Base-by-base conservation (phyloP, 2,888 invertebrate species). In the Chrysolina americana region DNA sequence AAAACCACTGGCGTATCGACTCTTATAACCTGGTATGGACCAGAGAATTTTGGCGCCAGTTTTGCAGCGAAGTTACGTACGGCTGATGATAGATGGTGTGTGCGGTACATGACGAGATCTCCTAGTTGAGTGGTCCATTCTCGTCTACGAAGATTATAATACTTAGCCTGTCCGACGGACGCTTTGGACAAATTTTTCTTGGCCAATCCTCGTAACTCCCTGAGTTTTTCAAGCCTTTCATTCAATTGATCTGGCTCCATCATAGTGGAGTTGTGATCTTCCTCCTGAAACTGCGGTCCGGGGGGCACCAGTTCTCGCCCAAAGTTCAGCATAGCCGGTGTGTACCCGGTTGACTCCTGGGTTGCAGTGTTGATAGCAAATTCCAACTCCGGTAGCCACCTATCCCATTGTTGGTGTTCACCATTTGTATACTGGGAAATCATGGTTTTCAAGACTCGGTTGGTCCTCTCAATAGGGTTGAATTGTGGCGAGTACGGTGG, bases 351-450 rank as follows among this genome's bases (percentile, higher is more conserved):
- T 15, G 48, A 48, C 17, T 48, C 48, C 17, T 48, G 48, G 15
- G 17, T 48, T 17, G 48, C 48, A 15, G 48, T 48, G 48, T 48
- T 48, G 48, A 48, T 48, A 48, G 48, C 48, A 17, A 48, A 48
- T 17, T 48, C 5, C 15, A 48, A 48, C 17, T 48, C 17, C 15
- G 48, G 48, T 17, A 48, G 48, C 48, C 48, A 48, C 15, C 48
- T 15, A 17, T 48, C 17, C 48, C 48, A 48, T 48, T 15, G 17
- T 48, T 48, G 48, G 15, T 48, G 48, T 48, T 48, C 48, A n/a
- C 48, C 48, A 15, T 48, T 17, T 15, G 48, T 48, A 48, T 48
- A 48, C 28, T 28, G 28, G 28, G 28, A 28, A 28, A 28, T 28
- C 28, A 28, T 28, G 28, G 28, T 28, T 28, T 48, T 48, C 15